phyloP scores from a whole-genome alignment of 2,113 vertebrate genomes.

The Zapornia atra region DNA sequence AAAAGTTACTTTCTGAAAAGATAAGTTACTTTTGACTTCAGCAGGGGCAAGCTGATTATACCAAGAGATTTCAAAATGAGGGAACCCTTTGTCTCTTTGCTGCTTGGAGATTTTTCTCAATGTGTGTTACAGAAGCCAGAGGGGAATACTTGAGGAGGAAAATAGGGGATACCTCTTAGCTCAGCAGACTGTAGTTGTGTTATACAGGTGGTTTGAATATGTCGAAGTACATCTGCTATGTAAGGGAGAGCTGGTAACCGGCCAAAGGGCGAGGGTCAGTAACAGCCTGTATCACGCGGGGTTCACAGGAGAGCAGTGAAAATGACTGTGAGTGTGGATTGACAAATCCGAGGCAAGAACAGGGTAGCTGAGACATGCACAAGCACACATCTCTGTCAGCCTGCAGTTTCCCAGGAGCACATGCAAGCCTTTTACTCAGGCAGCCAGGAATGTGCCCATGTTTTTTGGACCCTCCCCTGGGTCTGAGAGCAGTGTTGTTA shows the following conservation, averaged over 20 bases:
- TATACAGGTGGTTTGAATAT: not conserved
- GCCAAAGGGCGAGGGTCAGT: not conserved
- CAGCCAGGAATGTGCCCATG: not conserved
- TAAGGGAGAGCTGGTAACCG: not conserved
- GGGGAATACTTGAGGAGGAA: not conserved
- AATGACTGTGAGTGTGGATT: not conserved
- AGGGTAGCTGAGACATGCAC: not conserved
- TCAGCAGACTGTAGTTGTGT: not conserved
- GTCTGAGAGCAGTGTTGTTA: not conserved
- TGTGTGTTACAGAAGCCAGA: not conserved
- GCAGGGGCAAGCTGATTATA: not conserved
- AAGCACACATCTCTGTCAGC: not conserved
- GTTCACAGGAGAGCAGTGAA: not conserved
- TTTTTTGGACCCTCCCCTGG: not conserved
- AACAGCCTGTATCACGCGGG: not conserved
- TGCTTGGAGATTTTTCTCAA: not conserved
- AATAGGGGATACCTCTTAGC: not conserved
- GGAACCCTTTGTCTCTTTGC: not conserved
- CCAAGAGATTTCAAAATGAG: not conserved
- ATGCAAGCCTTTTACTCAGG: not conserved
- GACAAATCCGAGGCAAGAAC: not conserved
- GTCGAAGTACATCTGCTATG: too few species aligned
- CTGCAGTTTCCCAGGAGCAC: not conserved
- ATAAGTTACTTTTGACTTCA: not conserved
- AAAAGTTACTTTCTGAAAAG: not conserved